Evolutionary conservation across 2,888 invertebrate genomes (phyloP).

Genomic region (Lasioglossum oenotherae): DNA sequence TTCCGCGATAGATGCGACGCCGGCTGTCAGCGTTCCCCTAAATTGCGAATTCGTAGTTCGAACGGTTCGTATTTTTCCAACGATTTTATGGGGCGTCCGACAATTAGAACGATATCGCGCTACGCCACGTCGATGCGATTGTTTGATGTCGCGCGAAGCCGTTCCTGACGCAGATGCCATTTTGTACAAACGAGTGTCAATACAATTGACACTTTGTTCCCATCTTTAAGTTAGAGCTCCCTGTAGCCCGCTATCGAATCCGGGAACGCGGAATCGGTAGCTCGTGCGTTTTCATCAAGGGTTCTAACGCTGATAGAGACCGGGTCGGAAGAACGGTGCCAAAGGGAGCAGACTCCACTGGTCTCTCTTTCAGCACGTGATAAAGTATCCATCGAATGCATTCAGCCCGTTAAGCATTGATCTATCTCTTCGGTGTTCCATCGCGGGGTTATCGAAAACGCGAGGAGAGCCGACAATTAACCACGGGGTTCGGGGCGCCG

Average conservation of each 20-base stretch:
- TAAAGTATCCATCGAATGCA: constrained; percentile 28
- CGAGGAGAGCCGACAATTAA: constrained; percentile 43
- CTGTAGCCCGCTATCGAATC: background rate
- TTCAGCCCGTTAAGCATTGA: constrained; percentile 37
- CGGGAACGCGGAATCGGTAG: background rate
- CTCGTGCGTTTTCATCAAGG: background rate
- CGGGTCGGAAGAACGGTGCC: background rate
- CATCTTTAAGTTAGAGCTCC: background rate
- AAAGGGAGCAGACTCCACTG: background rate
- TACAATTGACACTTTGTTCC: background rate
- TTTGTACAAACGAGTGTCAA: background rate
- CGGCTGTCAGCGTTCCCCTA: background rate
- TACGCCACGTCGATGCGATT: background rate
- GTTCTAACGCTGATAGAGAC: background rate
- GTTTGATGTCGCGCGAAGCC: background rate
- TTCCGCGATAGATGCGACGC: background rate
- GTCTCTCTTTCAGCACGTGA: background rate
- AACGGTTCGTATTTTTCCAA: background rate
- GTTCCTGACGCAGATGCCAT: background rate
- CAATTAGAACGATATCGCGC: background rate
- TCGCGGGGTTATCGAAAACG: constrained; percentile 39
- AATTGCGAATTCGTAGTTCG: background rate
- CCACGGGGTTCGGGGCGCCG: background rate
- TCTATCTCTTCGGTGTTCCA: constrained; percentile 11
- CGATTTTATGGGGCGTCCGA: background rate